phyloP scores from a whole-genome alignment of 2,797 vertebrate genomes.

The Paramormyrops hopkinsi region DNA sequence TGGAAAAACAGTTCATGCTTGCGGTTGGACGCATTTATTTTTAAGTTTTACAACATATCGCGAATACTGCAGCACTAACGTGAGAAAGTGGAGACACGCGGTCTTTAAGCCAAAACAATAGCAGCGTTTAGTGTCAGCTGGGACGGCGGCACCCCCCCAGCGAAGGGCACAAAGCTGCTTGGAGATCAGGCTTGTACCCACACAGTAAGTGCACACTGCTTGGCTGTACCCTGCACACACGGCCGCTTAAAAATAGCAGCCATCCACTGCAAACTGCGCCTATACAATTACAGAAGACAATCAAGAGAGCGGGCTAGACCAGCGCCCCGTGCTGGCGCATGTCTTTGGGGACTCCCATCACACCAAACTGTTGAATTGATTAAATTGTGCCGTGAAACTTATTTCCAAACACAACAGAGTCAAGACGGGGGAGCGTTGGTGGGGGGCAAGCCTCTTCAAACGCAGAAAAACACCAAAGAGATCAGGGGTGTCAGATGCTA shows the following conservation, averaged over 20 bases:
- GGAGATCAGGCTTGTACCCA: background rate
- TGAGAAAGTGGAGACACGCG: background rate
- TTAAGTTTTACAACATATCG: background rate
- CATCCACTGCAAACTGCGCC: slow-evolving; percentile 7
- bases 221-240: background rate
- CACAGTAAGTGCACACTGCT: background rate
- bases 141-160: background rate
- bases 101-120: background rate
- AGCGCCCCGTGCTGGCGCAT: background rate
- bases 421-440: background rate
- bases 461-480: background rate
- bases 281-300: background rate
- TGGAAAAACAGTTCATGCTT: background rate
- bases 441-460: background rate
- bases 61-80: background rate
- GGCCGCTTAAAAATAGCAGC: slow-evolving; percentile 27
- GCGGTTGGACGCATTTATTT: background rate
- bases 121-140: background rate
- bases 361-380: background rate
- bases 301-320: background rate
- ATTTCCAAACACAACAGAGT: background rate
- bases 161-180: background rate
- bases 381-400: background rate
- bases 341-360: background rate
- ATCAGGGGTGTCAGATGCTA: background rate